Conservation (phyloP, 2,113 vertebrate species). For the Oxyruncus cristatus region DNA sequence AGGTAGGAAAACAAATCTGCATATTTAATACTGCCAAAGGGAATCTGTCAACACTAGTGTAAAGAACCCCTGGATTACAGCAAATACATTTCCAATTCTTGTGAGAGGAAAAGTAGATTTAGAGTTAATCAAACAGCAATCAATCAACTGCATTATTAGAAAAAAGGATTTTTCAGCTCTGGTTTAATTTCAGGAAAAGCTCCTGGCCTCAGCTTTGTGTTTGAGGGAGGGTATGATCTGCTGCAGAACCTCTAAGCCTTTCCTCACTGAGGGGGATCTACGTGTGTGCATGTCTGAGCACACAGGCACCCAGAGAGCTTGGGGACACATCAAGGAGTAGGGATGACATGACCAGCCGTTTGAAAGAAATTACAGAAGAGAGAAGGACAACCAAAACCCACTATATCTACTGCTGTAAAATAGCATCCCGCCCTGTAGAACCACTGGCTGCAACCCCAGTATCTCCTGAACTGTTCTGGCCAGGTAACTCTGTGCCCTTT, state of each 20-base stretch:
- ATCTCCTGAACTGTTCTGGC: neutral
- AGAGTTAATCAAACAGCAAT: neutral
- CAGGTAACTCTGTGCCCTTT: neutral
- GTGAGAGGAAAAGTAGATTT: neutral
- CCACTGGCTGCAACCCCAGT: neutral
- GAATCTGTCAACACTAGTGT: neutral
- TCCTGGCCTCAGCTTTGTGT: neutral
- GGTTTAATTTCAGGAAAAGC: neutral
- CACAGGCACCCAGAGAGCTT: neutral
- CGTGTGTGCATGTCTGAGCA: accelerated
- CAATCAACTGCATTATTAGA: neutral
- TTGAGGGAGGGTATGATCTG: neutral
- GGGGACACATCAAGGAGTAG: accelerated
- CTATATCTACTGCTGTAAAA: neutral
- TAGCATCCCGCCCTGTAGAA: neutral
- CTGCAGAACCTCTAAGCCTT: neutral
- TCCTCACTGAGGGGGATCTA: neutral
- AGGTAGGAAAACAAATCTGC: neutral
- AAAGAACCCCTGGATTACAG: neutral
- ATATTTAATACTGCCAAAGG: neutral
- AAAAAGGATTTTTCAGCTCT: neutral
- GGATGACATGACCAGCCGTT: accelerated
- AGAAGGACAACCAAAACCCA: neutral
- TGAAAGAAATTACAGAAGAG: neutral
- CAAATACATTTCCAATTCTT: neutral